A percentile compares a stretch with the other conserved stretches of the same genome.
phyloP scores from a whole-genome alignment of 2,888 invertebrate species.

The Norana najaformis region DNA sequence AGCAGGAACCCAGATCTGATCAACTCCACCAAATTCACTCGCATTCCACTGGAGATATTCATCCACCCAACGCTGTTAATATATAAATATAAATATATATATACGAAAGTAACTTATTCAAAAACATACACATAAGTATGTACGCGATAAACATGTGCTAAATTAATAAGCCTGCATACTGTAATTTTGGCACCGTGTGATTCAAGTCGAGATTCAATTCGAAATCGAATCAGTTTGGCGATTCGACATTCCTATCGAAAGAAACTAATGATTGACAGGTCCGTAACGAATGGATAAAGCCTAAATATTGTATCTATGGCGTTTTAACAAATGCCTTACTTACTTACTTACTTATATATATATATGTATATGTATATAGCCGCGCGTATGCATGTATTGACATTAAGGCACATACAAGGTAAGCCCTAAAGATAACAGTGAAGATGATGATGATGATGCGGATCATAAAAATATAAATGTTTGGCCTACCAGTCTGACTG shows the following conservation, averaged over 20 bases:
- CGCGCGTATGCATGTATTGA: too few relatives aligned
- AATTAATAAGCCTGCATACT: background rate
- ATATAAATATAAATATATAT: background rate
- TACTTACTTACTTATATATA: too few relatives aligned
- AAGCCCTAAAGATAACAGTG: background rate
- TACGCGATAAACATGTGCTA: too few relatives aligned
- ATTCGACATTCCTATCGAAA: too few relatives aligned
- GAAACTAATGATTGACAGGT: too few relatives aligned
- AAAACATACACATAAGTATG: too few relatives aligned
- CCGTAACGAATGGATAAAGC: too few relatives aligned
- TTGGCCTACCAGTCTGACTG: constrained; percentile 45
- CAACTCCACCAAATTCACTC: constrained; percentile 42
- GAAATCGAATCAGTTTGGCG: background rate
- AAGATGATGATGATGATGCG: background rate
- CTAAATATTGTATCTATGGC: too few relatives aligned
- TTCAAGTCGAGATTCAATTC: background rate
- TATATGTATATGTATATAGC: too few relatives aligned
- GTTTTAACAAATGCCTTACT: too few relatives aligned
- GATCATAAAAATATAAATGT: background rate
- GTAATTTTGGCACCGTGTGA: background rate
- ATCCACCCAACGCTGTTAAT: constrained; percentile 47
- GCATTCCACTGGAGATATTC: constrained; percentile 48
- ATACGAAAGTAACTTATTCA: too few relatives aligned
- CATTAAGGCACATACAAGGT: too few relatives aligned
- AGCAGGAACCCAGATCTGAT: constrained; percentile 46